Conservation (phyloP, 2,797 vertebrate genomes). For the Helicolenus hilgendorfi region DNA sequence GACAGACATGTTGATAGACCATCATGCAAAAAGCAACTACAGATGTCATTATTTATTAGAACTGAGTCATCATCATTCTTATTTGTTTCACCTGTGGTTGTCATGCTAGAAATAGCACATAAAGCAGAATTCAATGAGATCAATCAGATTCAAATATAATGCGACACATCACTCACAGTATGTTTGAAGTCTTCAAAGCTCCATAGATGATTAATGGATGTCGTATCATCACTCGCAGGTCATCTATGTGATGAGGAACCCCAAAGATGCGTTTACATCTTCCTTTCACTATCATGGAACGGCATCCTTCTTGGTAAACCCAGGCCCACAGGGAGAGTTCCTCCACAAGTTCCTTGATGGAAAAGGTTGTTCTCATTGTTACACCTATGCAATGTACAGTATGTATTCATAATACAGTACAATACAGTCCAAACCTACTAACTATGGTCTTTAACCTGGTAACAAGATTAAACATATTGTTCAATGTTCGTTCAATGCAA, state of each 20-base stretch:
- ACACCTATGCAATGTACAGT: neutral
- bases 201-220: neutral
- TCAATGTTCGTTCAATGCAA: neutral
- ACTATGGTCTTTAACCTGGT: too few relatives aligned
- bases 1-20: too few relatives aligned
- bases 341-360: conserved; percentile 82
- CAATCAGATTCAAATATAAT: neutral
- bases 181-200: neutral
- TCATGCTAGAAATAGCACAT: neutral
- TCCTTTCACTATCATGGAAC: conserved; percentile 76
- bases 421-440: too few relatives aligned
- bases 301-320: conserved; percentile 74
- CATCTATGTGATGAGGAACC: conserved; percentile 84
- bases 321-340: conserved; percentile 77
- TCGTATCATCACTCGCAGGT: conserved; percentile 69
- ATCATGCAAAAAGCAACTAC: too few relatives aligned
- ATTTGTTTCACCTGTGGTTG: too few relatives aligned
- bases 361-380: conserved; percentile 51
- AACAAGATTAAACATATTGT: too few relatives aligned
- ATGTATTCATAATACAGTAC: neutral
- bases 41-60: too few relatives aligned
- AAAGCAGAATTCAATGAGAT: neutral
- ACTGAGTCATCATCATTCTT: too few relatives aligned
- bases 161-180: too few relatives aligned
- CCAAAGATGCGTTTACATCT: conserved; percentile 86